Conservation (phyloP, 1,140 invertebrate species). For the Archivesica marissinica region DNA sequence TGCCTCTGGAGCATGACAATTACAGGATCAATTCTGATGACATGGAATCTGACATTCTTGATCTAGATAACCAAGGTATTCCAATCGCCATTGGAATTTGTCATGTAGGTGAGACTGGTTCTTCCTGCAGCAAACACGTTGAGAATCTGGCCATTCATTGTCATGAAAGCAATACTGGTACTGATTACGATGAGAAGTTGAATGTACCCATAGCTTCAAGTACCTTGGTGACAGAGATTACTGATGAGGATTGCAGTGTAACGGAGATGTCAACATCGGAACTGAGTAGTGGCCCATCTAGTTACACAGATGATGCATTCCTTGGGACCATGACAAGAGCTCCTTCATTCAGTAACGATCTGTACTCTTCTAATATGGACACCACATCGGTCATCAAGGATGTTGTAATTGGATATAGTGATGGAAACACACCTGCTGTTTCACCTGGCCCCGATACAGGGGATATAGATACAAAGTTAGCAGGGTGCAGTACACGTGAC, state of each 20-base stretch:
- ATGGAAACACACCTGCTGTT: neutral
- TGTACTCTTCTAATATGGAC: slow-evolving; percentile 10
- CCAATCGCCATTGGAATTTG: neutral
- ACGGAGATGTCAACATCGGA: neutral
- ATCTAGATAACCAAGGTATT: slow-evolving; percentile 7
- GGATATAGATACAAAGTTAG: neutral
- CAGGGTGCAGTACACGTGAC: neutral
- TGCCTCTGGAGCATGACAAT: slow-evolving; percentile 14
- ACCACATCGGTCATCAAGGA: neutral
- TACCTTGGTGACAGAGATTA: slow-evolving; percentile 8
- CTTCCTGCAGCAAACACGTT: neutral
- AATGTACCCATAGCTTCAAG: too few species aligned
- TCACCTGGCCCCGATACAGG: too few species aligned
- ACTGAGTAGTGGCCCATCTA: neutral
- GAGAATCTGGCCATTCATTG: neutral
- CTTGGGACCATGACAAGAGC: neutral
- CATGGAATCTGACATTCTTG: slow-evolving; percentile 11
- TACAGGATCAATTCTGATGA: slow-evolving; percentile 40
- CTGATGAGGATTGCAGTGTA: neutral
- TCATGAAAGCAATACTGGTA: too few species aligned
- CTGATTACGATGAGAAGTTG: neutral
- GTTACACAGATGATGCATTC: slow-evolving; percentile 23
- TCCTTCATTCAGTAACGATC: slow-evolving; percentile 30
- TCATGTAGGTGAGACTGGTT: neutral
- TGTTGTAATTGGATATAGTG: neutral